Conservation (phyloP, 2,888 invertebrate species). For the Ceriagrion tenellum region DNA sequence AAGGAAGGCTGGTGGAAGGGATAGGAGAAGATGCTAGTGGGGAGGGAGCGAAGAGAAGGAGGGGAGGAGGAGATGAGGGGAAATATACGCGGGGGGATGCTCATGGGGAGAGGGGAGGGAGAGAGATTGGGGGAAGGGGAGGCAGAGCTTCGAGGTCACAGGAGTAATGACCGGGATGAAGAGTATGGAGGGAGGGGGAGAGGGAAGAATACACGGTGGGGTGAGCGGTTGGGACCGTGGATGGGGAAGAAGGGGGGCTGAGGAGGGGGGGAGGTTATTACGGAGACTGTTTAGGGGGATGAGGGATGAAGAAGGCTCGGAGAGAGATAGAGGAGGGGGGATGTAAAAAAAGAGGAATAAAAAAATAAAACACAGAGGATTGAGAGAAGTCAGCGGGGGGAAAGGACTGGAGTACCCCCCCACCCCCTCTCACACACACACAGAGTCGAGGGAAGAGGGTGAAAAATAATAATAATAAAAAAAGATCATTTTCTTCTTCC, state of each 20-base stretch:
- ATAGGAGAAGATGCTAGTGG: background rate
- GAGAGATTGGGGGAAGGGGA: background rate
- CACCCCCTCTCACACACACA: no score
- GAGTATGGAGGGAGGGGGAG: background rate
- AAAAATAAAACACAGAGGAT: background rate
- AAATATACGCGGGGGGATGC: background rate
- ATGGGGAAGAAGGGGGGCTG: background rate
- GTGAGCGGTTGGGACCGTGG: background rate
- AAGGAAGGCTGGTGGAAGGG: background rate
- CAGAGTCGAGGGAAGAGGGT: background rate
- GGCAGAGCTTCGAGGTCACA: conserved; percentile 45
- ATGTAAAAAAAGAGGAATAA: no score
- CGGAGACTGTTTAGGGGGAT: background rate
- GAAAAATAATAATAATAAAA: background rate
- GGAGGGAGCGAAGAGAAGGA: no score
- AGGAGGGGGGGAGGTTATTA: background rate
- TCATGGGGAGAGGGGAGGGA: background rate
- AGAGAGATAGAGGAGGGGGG: no score
- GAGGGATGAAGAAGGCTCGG: background rate
- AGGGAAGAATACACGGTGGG: background rate
- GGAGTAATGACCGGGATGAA: conserved; percentile 45
- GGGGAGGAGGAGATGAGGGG: background rate
- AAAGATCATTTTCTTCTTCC: no score
- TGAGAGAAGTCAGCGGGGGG: background rate
- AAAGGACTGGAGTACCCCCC: background rate